A percentile compares a stretch with the other conserved stretches of the same genome.
phyloP scores from a whole-genome alignment of 1,140 invertebrate species.

The Calliopsis andreniformis region DNA sequence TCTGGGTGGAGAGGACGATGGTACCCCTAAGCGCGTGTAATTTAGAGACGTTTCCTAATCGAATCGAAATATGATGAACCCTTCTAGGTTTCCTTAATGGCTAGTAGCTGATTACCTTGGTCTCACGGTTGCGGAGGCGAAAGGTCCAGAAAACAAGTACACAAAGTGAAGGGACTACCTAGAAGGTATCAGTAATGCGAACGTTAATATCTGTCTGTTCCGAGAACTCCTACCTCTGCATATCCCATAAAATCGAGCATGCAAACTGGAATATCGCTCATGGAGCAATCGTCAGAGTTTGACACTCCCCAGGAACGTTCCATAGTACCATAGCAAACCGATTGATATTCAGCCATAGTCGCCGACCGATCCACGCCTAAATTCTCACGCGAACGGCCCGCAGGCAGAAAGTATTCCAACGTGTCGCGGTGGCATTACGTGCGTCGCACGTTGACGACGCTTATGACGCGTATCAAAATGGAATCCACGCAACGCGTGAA shows the following conservation, averaged over 20 bases:
- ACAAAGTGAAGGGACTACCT: no score
- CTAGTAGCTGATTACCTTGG: no score
- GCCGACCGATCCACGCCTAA: neutral
- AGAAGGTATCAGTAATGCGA: no score
- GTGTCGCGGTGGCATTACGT: neutral
- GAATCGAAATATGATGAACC: neutral
- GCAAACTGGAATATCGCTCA: no score
- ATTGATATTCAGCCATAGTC: constrained; percentile 21
- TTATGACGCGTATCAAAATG: constrained; percentile 26
- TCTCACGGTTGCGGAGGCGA: no score
- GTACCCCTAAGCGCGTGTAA: constrained; percentile 5
- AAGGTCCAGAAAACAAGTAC: no score
- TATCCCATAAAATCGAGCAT: no score
- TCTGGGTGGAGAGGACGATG: constrained; percentile 15
- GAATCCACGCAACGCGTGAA: constrained; percentile 20
- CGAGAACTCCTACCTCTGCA: no score
- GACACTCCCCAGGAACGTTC: neutral
- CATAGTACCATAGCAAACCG: neutral
- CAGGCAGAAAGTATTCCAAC: constrained; percentile 4
- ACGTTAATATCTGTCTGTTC: no score
- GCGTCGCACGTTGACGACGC: constrained; percentile 23
- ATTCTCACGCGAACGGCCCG: constrained; percentile 6
- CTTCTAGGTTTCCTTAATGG: neutral
- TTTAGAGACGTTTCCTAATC: constrained; percentile 9
- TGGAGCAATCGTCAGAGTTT: neutral